Evolutionary conservation across 2,888 invertebrate genomes (phyloP).

Genomic region (Tortricodes alternella): DNA sequence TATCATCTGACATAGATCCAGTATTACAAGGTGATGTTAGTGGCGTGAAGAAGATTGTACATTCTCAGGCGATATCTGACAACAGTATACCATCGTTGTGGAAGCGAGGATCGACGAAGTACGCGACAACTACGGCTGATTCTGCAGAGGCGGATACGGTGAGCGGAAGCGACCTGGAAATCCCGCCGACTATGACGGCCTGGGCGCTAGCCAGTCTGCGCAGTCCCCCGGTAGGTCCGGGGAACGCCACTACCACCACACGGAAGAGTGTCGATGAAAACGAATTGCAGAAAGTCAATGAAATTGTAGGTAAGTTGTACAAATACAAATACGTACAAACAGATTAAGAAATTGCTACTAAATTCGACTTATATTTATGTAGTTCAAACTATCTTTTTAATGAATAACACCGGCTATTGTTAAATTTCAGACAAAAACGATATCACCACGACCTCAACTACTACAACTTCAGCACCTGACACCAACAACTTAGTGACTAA

Average conservation of each 20-base stretch:
- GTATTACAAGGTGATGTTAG: conserved; percentile 68
- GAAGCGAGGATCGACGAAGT: conserved; percentile 79
- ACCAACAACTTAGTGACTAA: conserved; percentile 61
- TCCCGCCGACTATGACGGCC: conserved; percentile 76
- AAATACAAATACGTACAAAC: background rate
- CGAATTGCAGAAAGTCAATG: conserved; percentile 72
- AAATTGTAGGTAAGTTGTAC: conserved; percentile 58
- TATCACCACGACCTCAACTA: conserved; percentile 44
- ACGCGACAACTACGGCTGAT: conserved; percentile 53
- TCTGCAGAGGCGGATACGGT: conserved; percentile 52
- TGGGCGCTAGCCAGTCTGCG: conserved; percentile 79
- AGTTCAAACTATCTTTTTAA: background rate
- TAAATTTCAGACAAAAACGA: conserved; percentile 66
- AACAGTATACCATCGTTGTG: conserved; percentile 74
- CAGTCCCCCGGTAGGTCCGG: conserved; percentile 59
- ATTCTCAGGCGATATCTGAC: conserved; percentile 68
- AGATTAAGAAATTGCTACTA: background rate
- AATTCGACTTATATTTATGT: no score
- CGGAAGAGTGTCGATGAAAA: conserved; percentile 66
- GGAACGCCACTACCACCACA: conserved; percentile 50
- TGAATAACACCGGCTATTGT: background rate
- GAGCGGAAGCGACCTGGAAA: conserved; percentile 60
- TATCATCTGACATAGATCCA: conserved; percentile 77
- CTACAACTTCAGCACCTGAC: conserved; percentile 48
- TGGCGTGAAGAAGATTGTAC: conserved; percentile 66